Percentiles rank a stretch among this genome's conserved stretches.
Evolutionary conservation across 2,113 vertebrate genomes (phyloP).

Genomic region (Cygnus atratus): DNA sequence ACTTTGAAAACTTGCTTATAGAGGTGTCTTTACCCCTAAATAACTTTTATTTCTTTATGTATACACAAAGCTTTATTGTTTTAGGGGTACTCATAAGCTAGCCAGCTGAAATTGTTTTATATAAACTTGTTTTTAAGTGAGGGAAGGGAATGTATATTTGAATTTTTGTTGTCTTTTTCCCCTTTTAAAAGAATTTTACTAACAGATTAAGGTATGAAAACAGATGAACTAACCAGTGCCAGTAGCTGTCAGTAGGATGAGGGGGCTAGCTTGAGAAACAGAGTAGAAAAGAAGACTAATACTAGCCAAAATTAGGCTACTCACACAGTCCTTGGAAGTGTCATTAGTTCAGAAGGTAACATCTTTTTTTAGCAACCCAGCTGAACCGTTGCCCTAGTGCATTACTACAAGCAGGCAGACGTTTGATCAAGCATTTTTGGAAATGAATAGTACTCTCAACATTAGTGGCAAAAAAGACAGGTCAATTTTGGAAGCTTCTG

Average conservation of each 20-base stretch:
- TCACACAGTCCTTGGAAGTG: neutral
- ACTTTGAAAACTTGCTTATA: neutral
- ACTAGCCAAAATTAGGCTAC: neutral
- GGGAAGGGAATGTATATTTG: neutral
- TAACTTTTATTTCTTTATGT: neutral
- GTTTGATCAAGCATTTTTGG: neutral
- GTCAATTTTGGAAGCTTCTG: neutral
- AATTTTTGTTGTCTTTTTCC: neutral
- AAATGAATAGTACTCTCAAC: neutral
- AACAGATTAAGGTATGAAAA: neutral
- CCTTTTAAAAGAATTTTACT: neutral
- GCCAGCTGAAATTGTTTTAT: neutral
- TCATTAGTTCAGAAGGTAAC: neutral
- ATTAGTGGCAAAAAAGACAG: neutral
- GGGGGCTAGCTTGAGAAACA: neutral
- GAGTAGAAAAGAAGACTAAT: neutral
- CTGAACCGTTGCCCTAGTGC: accelerated
- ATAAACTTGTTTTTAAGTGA: neutral
- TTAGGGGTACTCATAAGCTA: neutral
- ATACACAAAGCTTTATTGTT: neutral
- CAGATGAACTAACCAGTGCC: neutral
- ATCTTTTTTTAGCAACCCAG: neutral
- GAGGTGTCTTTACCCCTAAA: neutral
- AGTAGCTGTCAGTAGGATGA: neutral
- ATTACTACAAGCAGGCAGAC: neutral